Percentiles rank a stretch among this genome's conserved stretches.
phyloP scores from a whole-genome alignment of 2,888 invertebrate species.

The Melieria crassipennis region DNA sequence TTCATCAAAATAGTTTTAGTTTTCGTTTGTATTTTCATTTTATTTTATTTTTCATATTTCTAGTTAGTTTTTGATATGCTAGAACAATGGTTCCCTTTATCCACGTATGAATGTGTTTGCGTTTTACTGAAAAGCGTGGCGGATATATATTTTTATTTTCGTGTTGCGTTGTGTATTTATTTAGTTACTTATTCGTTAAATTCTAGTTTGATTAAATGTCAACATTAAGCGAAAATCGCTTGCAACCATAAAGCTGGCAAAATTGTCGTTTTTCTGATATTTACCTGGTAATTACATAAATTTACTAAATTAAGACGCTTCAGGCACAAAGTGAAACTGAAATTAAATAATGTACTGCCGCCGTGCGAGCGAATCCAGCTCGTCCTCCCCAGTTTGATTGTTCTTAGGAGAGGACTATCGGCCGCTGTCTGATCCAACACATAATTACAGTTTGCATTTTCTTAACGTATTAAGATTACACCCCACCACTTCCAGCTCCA shows the following conservation, averaged over 20 bases:
- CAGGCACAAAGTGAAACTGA: slow-evolving; percentile 62
- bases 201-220: neutral
- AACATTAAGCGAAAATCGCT: slow-evolving; percentile 28
- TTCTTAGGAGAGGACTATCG: no score
- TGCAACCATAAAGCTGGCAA: slow-evolving; percentile 28
- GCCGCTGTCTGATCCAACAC: no score
- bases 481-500: no score
- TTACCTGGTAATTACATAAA: slow-evolving; percentile 29
- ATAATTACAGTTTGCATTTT: no score
- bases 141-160: slow-evolving; percentile 12
- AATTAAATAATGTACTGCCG: neutral
- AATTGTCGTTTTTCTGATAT: neutral
- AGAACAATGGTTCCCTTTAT: slow-evolving; percentile 41
- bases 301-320: slow-evolving; percentile 45
- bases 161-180: slow-evolving; percentile 10
- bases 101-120: no score
- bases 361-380: no score
- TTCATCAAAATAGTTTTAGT: neutral
- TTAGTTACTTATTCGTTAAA: no score
- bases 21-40: slow-evolving; percentile 25
- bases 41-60: slow-evolving; percentile 17
- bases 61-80: slow-evolving; percentile 41
- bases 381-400: no score
- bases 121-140: neutral
- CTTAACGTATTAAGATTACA: no score